Evolutionary conservation across 2,113 vertebrate genomes (phyloP).

Genomic region (Zootoca vivipara): DNA sequence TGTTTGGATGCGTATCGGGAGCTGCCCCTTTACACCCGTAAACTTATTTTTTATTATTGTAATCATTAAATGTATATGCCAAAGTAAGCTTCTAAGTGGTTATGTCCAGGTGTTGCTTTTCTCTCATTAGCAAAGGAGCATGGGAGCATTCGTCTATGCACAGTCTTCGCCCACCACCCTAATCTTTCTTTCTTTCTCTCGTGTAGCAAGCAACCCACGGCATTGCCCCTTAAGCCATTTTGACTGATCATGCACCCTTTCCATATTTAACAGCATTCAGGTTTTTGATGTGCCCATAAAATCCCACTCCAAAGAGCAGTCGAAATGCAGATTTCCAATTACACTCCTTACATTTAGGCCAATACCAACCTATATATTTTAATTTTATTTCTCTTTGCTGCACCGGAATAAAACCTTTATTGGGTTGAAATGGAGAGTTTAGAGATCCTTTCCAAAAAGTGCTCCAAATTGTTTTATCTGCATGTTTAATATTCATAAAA

Average conservation of each 20-base stretch:
- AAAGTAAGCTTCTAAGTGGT: neutral
- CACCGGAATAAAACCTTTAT: slow-evolving; percentile 52
- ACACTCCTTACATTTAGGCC: slow-evolving; percentile 44
- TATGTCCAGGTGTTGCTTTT: neutral
- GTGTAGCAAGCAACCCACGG: neutral
- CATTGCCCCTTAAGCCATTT: neutral
- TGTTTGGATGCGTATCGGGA: neutral
- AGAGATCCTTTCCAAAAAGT: slow-evolving; percentile 64
- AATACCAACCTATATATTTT: slow-evolving; percentile 48
- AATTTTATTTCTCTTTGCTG: slow-evolving; percentile 40
- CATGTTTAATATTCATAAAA: slow-evolving; percentile 76
- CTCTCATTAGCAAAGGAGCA: neutral
- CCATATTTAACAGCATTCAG: slow-evolving; percentile 28
- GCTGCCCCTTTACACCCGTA: neutral
- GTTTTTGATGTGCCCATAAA: slow-evolving; percentile 43
- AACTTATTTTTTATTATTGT: no score
- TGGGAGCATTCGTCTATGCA: neutral
- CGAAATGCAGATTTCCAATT: slow-evolving; percentile 67
- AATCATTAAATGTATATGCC: no score
- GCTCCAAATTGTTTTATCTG: slow-evolving; percentile 68
- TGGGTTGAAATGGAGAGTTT: slow-evolving; percentile 56
- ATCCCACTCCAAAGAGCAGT: slow-evolving; percentile 27
- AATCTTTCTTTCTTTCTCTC: neutral
- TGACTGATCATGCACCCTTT: neutral
- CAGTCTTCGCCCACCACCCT: neutral